These are phyloP conservation scores for Caiman crocodilus DNA, from an alignment of 2,797 vertebrate genomes.

Conservation along the genomic window DNA sequence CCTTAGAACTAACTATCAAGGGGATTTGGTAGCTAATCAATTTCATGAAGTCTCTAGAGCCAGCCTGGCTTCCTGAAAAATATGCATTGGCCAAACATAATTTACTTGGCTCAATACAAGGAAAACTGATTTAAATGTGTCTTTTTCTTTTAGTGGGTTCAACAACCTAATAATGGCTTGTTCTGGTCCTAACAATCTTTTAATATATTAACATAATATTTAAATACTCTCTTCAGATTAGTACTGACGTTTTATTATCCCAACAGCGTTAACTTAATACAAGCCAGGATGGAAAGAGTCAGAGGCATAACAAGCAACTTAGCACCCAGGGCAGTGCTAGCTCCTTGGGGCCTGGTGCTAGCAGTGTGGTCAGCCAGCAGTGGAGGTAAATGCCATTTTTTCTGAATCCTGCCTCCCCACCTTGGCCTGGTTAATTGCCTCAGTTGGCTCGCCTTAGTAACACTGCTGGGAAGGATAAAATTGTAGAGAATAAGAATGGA, in stretches of 20 bases:
- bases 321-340: too few species aligned
- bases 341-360: too few species aligned
- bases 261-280: not conserved
- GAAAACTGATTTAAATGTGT: not conserved
- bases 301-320: too few species aligned
- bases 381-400: too few species aligned
- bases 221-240: not conserved
- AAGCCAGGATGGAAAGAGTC: not conserved
- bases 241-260: not conserved
- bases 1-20: not conserved
- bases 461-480: not conserved
- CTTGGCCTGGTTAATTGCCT: too few species aligned
- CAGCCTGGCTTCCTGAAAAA: not conserved
- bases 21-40: not conserved
- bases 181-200: not conserved
- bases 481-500: not conserved
- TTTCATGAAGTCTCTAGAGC: not conserved
- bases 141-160: not conserved
- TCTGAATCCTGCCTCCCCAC: too few species aligned
- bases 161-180: not conserved
- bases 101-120: not conserved
- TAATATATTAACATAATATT: accelerated
- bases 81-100: not conserved
- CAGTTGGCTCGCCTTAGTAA: too few species aligned
- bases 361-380: too few species aligned